phyloP scores from a whole-genome alignment of 2,113 vertebrate species.

The Calypte anna region DNA sequence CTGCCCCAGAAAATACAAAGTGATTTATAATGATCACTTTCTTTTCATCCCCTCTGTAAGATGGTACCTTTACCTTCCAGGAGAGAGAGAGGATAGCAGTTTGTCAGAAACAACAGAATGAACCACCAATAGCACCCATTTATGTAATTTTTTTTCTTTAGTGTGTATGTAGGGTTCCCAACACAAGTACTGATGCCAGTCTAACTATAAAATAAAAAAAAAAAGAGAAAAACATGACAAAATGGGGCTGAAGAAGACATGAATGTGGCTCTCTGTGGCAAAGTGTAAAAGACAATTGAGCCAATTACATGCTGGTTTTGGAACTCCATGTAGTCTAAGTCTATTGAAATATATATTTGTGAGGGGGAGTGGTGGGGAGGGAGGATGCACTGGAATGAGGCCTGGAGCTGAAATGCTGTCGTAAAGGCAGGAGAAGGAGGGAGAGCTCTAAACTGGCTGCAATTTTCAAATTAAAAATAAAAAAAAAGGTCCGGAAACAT shows the following conservation, averaged over 20 bases:
- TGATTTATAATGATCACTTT: constrained; percentile 40
- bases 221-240: background rate
- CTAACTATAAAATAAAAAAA: background rate
- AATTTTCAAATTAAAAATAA: background rate
- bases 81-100: background rate
- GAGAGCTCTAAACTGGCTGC: background rate
- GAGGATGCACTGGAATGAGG: constrained; percentile 48
- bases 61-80: background rate
- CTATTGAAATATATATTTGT: constrained; percentile 67
- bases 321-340: constrained; percentile 34
- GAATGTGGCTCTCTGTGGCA: constrained; percentile 15
- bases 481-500: constrained; percentile 4
- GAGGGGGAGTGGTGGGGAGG: constrained; percentile 18
- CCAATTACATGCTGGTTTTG: constrained; percentile 51
- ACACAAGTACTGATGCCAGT: background rate
- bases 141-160: background rate
- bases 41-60: background rate
- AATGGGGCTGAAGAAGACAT: constrained; percentile 1
- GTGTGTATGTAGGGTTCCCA: background rate
- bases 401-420: constrained; percentile 52
- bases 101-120: background rate
- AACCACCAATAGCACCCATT: background rate
- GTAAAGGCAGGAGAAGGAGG: constrained; percentile 40
- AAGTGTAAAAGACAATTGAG: constrained; percentile 47
- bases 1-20: constrained; percentile 36